Evolutionary conservation across 2,888 invertebrate species (phyloP), one percentile per base, ranked within the genome.

Genomic region (Lochmaea capreae): DNA sequence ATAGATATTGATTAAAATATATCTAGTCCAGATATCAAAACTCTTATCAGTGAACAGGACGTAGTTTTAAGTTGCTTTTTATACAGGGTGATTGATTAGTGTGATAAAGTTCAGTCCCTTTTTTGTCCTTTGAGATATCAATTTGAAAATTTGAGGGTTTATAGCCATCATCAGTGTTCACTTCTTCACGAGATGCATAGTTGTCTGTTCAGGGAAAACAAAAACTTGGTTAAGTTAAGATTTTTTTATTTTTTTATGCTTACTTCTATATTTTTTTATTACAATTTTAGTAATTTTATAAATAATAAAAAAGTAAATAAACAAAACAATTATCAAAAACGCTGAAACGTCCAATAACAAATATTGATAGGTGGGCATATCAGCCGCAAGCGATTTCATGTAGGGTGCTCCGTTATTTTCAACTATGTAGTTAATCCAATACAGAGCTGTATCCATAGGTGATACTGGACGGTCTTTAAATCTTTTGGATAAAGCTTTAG

Each of bases 381-480:
- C 89, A 0, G 90, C 90, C 1, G 90, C 89, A 1, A 89, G 87
- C 0, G 90, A 86, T 1, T 89, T 83, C 79, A 92, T 88, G 0
- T 86, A 88, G 18, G 79, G 84, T 0, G 90, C 91, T 0, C 92
- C 92, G 6, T 87, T 85, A 0, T 91, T 90, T 46, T 88, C 86
- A 0, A 89, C 90, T 1, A 92, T 90, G 81, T 92, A 90, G 81
- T 93, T 92, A 39, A 92, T 89, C 93, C 92, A 93, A 87, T 91
- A 90, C 8, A 91, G 86, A n/a, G 93, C 89, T 4, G 90, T 90
- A 33, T 90, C 89, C 39, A 91, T 86, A 0, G 92, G 90, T 4
- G 89, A 84, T 75, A 90, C 84, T 0, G 89, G 90, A 0, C 92
- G 89, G 80, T 91, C 91, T 46, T 86, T 86, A 82, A 90, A 91